Evolutionary conservation across 1,140 invertebrate genomes (phyloP).

Genomic region (Dreissena polymorpha): DNA sequence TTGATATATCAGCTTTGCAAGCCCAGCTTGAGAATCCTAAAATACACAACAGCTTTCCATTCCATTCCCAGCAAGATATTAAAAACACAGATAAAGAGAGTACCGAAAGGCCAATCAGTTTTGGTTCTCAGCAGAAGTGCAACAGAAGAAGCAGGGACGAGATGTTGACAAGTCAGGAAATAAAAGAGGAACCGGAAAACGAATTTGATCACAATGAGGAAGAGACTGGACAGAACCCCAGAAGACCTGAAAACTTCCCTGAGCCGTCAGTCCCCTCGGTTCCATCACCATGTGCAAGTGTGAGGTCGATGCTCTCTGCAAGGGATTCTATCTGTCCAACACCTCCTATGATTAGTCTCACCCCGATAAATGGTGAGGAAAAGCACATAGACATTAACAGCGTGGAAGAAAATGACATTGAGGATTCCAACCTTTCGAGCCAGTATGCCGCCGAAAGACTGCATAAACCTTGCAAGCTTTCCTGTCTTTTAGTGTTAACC

Average conservation of each 20-base stretch:
- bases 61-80: slow-evolving; percentile 65
- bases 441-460: slow-evolving; percentile 8
- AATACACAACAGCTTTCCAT: slow-evolving; percentile 72
- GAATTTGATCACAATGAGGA: slow-evolving; percentile 32
- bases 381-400: slow-evolving; percentile 37
- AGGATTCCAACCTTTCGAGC: slow-evolving; percentile 31
- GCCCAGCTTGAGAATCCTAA: slow-evolving; percentile 78
- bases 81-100: slow-evolving; percentile 27
- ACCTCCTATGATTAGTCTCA: slow-evolving; percentile 52
- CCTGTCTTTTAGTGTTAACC: slow-evolving; percentile 64
- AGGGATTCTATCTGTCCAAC: slow-evolving; percentile 50
- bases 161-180: slow-evolving; percentile 45
- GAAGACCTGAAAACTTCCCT: background rate
- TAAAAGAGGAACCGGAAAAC: slow-evolving; percentile 50
- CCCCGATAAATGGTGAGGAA: slow-evolving; percentile 31
- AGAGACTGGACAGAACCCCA: slow-evolving; percentile 37
- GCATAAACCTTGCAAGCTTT: slow-evolving; percentile 57
- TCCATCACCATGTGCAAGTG: slow-evolving; percentile 21
- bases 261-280: slow-evolving; percentile 1
- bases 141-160: slow-evolving; percentile 42
- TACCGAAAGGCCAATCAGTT: slow-evolving; percentile 1
- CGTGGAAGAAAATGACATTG: slow-evolving; percentile 20
- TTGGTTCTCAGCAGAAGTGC: slow-evolving; percentile 39
- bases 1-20: slow-evolving; percentile 77
- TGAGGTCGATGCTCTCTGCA: slow-evolving; percentile 11